Conservation (phyloP, 2,888 invertebrate species). For the Andrena bucephala region DNA sequence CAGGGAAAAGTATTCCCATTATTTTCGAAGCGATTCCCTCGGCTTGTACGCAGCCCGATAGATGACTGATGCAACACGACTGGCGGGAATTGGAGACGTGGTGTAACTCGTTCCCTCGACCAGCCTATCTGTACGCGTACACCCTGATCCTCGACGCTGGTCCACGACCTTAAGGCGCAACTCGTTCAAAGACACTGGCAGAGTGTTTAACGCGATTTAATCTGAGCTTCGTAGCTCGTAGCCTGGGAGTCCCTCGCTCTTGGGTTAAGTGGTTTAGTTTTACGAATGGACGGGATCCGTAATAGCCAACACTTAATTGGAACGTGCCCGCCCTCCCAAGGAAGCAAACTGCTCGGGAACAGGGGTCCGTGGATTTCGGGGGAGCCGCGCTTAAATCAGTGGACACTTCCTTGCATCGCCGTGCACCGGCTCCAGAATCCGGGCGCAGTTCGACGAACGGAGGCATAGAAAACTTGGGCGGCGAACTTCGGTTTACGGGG, state of each 20-base stretch:
- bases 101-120: neutral
- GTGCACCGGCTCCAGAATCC: neutral
- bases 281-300: constrained; percentile 70
- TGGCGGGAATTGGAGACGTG: neutral
- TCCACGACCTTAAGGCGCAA: constrained; percentile 29
- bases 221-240: constrained; percentile 65
- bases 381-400: constrained; percentile 41
- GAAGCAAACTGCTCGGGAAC: constrained; percentile 52
- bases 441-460: neutral
- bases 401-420: constrained; percentile 23
- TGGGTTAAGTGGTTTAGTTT: constrained; percentile 72
- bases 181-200: constrained; percentile 43
- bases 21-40: neutral
- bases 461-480: neutral
- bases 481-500: neutral
- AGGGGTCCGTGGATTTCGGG: constrained; percentile 54
- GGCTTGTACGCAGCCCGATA: neutral
- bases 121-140: neutral
- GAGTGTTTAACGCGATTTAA: constrained; percentile 66
- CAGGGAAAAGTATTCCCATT: constrained; percentile 16
- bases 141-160: neutral
- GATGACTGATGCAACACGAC: neutral
- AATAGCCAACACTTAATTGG: constrained; percentile 72
- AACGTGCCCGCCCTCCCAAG: constrained; percentile 67
- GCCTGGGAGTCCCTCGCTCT: constrained; percentile 36